These are phyloP conservation scores for Dinothrombium tinctorium DNA, from an alignment of 1,140 invertebrate species.

Conservation along the genomic window DNA sequence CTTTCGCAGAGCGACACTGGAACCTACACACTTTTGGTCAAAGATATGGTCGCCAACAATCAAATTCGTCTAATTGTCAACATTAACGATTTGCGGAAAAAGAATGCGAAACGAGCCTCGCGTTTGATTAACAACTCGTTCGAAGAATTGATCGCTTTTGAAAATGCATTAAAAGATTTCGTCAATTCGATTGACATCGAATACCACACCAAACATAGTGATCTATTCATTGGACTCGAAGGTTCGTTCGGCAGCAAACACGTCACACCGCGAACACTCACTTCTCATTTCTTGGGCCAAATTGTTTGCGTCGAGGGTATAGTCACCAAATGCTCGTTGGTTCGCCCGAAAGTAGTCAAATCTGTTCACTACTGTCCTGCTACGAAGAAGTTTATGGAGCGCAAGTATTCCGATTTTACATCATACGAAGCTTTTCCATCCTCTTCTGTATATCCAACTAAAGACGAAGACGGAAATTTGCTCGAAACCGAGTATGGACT, in stretches of 20 bases:
- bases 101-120: conserved; percentile 45
- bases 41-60: conserved; percentile 69
- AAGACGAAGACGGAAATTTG: conserved; percentile 94
- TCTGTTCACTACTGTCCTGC: conserved; percentile 90
- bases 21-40: conserved; percentile 49
- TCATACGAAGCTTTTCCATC: conserved; percentile 77
- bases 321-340: conserved; percentile 83
- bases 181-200: conserved; percentile 52
- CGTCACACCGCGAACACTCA: conserved; percentile 78
- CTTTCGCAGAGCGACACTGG: background rate
- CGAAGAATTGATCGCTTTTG: conserved; percentile 77
- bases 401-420: conserved; percentile 87
- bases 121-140: conserved; percentile 63
- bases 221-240: conserved; percentile 87
- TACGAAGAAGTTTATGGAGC: conserved; percentile 77
- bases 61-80: conserved; percentile 59
- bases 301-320: conserved; percentile 95
- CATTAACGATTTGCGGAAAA: conserved; percentile 78
- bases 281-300: conserved; percentile 62
- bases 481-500: conserved; percentile 93
- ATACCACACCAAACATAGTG: conserved; percentile 55
- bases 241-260: conserved; percentile 91
- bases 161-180: conserved; percentile 71
- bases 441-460: conserved; percentile 69
- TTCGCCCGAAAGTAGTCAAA: conserved; percentile 82